Base-by-base conservation (phyloP, 2,888 invertebrate genomes). In the Mesoligia furuncula region DNA sequence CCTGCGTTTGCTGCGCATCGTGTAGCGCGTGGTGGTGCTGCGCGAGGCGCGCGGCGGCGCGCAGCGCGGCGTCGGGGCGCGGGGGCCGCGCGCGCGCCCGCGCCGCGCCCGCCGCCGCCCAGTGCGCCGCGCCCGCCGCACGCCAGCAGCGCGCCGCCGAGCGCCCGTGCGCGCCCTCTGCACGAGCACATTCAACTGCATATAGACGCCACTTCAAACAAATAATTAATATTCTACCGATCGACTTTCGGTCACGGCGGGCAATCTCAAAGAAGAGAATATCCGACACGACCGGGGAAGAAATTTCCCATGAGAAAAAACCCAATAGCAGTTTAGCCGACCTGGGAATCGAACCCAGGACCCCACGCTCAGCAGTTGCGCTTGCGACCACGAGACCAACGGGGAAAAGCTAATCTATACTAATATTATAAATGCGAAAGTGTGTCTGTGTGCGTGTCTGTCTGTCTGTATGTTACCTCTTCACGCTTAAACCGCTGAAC, bases 1-100 rank as follows among this genome's bases (percentile, higher is more conserved):
- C 98, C 91, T 98, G 97, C 36, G 97, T 75, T 13, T 97, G 95
- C 68, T 94, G 95, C 4, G 92, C 90, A 64, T 90, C 80, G 80
- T 95, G 95, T 83, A 95, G 91, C 68, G 89, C 87, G 64, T 89
- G 89, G 36, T 88, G 81, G 75, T 83, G 90, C 64, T 89, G 86
- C 69, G 85, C 83, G 7, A 96, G 92, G 0, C 95, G 91, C 2
- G 92, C 91, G 77, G 95, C 95, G 81, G 92, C 92, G 2, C 93
- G 92, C 78, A 94, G 91, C 27, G 95, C 95, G 74, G 92, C 90
- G 89, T 92, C 94, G 68, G 92, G 73, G 64, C 93, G 93, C 84
- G 85, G 83, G 17, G 90, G 83, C 0, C 90, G 86, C 31, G 90
- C 84, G 54, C 88, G 88, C 62, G 86, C 84, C 6, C 87, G 74